Conservation (phyloP, 2,888 invertebrate genomes). For the Aelia acuminata region DNA sequence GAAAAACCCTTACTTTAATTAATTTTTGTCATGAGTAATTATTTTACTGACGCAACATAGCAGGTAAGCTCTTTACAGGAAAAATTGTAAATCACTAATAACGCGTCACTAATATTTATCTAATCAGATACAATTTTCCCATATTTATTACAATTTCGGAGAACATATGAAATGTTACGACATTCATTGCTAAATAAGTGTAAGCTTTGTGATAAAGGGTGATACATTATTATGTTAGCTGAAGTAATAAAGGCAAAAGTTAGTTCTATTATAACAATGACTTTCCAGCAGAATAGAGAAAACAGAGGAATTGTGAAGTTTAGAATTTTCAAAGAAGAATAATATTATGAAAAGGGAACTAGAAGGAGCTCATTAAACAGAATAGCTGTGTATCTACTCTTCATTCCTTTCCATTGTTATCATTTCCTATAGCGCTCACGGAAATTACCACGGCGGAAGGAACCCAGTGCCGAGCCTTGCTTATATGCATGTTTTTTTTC, state of each 20-base stretch:
- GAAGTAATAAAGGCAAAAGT: neutral
- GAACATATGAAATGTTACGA: neutral
- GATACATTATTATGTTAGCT: neutral
- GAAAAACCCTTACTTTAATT: no score
- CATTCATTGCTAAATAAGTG: neutral
- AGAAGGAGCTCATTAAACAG: slow-evolving; percentile 32
- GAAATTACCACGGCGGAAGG: neutral
- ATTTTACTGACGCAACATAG: no score
- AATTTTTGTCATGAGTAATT: no score
- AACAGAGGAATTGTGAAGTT: neutral
- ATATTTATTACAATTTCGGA: neutral
- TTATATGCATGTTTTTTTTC: neutral
- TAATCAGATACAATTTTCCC: neutral
- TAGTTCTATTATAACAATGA: neutral
- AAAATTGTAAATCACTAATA: no score
- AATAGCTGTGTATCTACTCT: neutral
- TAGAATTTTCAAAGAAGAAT: slow-evolving; percentile 11
- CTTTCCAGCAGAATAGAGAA: neutral
- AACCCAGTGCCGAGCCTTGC: neutral
- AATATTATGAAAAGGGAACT: slow-evolving; percentile 37
- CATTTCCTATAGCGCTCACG: neutral
- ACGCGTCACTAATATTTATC: no score
- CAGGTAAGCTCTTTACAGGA: no score
- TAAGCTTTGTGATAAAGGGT: neutral
- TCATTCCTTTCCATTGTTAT: slow-evolving; percentile 18